phyloP scores from a whole-genome alignment of 2,888 invertebrate species.

The Marasmarcha lunaedactyla region DNA sequence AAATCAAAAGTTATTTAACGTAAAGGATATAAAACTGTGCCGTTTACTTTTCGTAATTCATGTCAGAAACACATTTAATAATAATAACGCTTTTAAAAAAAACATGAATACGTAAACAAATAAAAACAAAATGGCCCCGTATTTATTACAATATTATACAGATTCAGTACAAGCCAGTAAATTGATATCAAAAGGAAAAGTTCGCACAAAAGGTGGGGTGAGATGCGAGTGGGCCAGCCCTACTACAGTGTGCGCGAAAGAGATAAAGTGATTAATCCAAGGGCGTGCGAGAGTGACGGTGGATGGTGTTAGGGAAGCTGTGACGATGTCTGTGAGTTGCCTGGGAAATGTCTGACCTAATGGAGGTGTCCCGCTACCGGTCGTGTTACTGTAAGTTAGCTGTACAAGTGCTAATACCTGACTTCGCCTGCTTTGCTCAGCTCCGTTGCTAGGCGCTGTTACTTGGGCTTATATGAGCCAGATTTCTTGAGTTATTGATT shows the following conservation, averaged over 20 bases:
- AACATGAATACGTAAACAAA: no score
- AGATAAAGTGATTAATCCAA: background rate
- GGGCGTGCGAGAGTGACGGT: constrained; percentile 17
- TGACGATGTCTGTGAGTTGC: constrained; percentile 45
- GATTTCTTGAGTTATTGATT: no score
- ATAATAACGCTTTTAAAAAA: no score
- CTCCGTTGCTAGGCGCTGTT: background rate
- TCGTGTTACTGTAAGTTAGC: constrained; percentile 63
- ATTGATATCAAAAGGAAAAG: constrained; percentile 23
- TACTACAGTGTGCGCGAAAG: constrained; percentile 36
- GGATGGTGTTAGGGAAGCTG: constrained; percentile 28
- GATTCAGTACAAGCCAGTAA: constrained; percentile 18
- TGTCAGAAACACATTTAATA: no score
- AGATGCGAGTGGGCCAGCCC: constrained; percentile 29
- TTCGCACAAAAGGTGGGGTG: constrained; percentile 39
- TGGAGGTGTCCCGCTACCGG: constrained; percentile 67
- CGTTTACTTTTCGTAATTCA: no score
- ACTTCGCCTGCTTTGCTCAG: constrained; percentile 4
- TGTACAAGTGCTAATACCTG: constrained; percentile 21
- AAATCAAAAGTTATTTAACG: no score
- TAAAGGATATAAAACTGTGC: no score
- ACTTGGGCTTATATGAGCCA: no score
- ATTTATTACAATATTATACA: constrained; percentile 13
- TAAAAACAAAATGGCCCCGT: no score
- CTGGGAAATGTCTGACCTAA: constrained; percentile 57